Evolutionary conservation across 2,113 vertebrate genomes (phyloP), one percentile per base, ranked within the genome.

Genomic region (Trematomus loennbergii): DNA sequence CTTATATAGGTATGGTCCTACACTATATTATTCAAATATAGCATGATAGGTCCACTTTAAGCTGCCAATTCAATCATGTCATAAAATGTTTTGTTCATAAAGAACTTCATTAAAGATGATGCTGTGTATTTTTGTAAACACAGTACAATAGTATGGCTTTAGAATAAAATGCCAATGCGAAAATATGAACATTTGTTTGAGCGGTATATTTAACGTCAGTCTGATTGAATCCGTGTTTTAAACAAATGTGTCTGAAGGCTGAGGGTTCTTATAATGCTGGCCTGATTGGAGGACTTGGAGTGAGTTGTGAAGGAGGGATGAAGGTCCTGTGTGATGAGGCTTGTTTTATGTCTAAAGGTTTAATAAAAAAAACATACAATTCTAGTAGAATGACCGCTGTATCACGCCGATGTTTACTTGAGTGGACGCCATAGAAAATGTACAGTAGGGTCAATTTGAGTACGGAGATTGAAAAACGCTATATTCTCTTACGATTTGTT

Each of bases 261-360:
- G 9, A n/a, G 45, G 7, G 46, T 5, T 43, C 33, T 58, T 76
- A 52, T 43, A 46, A 25, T 12, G 20, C n/a, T 11, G 25, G 16
- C 25, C 64, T 61, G n/a, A 71, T 57, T 40, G 66, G 22, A 70
- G 58, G 57, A 50, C 61, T 48, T 33, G 40, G 40, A 46, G 9
- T 29, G 59, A 57, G 53, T 9, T 55, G 10, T 22, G 45, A 65
- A 33, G 54, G 12, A 62, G 25, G 2, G 5, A 5, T 59, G 9
- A 3, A 60, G 29, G 25, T 18, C 54, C 54, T 15, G 16, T 15
- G 22, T 67, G 64, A 76, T 46, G 20, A 48, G 7, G 48, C 2
- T 17, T 17, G 25, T 55, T 63, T 63, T 8, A 70, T 13, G 0
- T 63, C 18, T 2, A 12, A 45, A 65, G 45, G 8, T 25, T 18